A percentile compares a stretch with the other conserved stretches of the same genome.
Evolutionary conservation across 2,888 invertebrate species (phyloP).

Genomic region (Rhagophthalmus giganteus): DNA sequence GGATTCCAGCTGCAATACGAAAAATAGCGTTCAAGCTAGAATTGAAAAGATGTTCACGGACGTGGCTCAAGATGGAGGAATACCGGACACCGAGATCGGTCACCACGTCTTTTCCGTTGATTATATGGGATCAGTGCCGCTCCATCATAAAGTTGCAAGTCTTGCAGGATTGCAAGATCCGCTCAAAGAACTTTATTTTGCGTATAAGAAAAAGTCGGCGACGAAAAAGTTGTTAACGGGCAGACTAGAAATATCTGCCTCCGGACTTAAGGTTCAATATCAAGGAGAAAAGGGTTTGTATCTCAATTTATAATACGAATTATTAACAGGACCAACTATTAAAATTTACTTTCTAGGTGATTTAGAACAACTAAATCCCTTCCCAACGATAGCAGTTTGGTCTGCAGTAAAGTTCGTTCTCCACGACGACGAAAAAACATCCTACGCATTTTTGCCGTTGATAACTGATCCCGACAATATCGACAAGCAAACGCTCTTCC

Average conservation of each 20-base stretch:
- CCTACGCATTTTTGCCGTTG: slow-evolving; percentile 80
- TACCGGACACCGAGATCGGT: slow-evolving; percentile 59
- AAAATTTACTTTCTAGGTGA: slow-evolving; percentile 58
- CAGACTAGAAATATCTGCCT: slow-evolving; percentile 68
- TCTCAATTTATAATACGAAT: too few species aligned
- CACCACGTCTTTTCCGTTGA: slow-evolving; percentile 67
- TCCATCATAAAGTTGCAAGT: slow-evolving; percentile 79
- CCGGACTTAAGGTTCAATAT: slow-evolving; percentile 74
- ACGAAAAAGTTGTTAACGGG: slow-evolving; percentile 62
- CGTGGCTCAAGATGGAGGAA: slow-evolving; percentile 63
- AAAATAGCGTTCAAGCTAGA: slow-evolving; percentile 80
- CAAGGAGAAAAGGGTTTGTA: slow-evolving; percentile 61
- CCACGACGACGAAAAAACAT: slow-evolving; percentile 58
- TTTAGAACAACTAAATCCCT: slow-evolving; percentile 73
- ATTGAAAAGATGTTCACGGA: slow-evolving; percentile 86
- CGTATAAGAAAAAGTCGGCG: slow-evolving; percentile 61
- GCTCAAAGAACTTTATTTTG: slow-evolving; percentile 71
- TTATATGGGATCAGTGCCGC: slow-evolving; percentile 79
- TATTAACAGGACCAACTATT: too few species aligned
- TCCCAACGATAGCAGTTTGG: slow-evolving; percentile 91
- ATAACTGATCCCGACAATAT: slow-evolving; percentile 81
- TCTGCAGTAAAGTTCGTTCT: slow-evolving; percentile 85
- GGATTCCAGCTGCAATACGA: slow-evolving; percentile 55
- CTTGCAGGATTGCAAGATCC: slow-evolving; percentile 82
- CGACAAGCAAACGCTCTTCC: slow-evolving; percentile 72